Evolutionary conservation across 1,140 invertebrate genomes (phyloP).

Genomic region (Lepidurus couesii): DNA sequence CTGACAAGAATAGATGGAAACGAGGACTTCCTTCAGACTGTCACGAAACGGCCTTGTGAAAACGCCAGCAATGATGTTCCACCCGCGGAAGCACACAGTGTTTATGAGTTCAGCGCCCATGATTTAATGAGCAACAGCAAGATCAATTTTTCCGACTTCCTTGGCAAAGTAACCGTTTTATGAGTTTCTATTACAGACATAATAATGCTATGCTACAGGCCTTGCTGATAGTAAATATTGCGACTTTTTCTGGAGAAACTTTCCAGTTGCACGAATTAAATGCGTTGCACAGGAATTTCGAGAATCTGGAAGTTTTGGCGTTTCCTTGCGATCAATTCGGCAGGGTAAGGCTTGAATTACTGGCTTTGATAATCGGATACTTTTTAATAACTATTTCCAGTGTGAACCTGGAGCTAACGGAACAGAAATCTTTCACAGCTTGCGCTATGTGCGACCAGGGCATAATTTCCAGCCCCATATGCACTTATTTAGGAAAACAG

Average conservation of each 20-base stretch:
- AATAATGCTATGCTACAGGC: conserved; percentile 37
- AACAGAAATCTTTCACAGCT: conserved; percentile 50
- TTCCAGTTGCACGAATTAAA: conserved; percentile 47
- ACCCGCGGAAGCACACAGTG: background rate
- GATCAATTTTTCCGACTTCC: conserved; percentile 40
- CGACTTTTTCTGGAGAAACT: conserved; percentile 50
- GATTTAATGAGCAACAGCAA: conserved; percentile 35
- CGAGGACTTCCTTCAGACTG: background rate
- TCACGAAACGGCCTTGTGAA: background rate
- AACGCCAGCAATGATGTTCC: background rate
- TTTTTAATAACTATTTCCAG: conserved; percentile 38
- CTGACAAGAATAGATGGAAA: background rate
- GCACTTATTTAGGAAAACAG: conserved; percentile 49
- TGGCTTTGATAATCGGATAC: background rate
- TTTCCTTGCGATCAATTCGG: conserved; percentile 54
- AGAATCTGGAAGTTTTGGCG: conserved; percentile 47
- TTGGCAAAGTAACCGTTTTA: conserved; percentile 40
- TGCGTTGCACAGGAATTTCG: conserved; percentile 45
- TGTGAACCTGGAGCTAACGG: conserved; percentile 51
- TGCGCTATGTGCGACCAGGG: conserved; percentile 55
- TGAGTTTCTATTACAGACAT: background rate
- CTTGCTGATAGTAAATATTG: conserved; percentile 51
- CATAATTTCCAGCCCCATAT: conserved; percentile 51
- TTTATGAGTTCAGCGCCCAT: conserved; percentile 38
- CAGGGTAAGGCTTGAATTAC: conserved; percentile 40